Conservation (phyloP, 2,888 invertebrate species). For the Caenorhabditis sp. region DNA sequence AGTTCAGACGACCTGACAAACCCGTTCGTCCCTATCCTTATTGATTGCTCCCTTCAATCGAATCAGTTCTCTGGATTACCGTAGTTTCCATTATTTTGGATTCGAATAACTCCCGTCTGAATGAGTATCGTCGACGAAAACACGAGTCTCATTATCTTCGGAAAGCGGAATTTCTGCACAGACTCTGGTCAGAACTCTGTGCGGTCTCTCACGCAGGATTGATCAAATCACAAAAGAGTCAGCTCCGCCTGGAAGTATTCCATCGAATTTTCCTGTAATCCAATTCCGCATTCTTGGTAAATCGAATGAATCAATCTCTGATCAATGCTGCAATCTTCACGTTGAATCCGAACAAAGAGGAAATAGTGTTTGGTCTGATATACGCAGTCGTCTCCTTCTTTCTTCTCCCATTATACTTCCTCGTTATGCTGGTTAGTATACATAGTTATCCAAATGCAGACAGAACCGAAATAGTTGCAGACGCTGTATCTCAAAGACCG, state of each 20-base stretch:
- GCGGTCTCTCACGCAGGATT: background rate
- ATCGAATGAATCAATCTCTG: background rate
- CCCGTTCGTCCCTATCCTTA: too few species aligned
- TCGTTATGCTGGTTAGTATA: slow-evolving; percentile 30
- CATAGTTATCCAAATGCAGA: background rate
- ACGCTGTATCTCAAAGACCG: slow-evolving; percentile 26
- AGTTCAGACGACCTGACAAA: too few species aligned
- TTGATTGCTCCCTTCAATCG: too few species aligned
- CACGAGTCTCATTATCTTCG: background rate
- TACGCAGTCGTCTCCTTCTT: slow-evolving; percentile 5
- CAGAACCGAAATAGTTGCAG: background rate
- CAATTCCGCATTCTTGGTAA: background rate
- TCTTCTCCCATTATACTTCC: slow-evolving; percentile 9
- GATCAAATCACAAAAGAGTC: background rate
- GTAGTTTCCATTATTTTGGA: too few species aligned
- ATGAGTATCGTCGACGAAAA: background rate
- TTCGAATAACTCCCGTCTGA: background rate
- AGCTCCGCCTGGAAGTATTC: background rate
- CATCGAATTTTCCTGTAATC: background rate
- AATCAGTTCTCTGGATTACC: too few species aligned
- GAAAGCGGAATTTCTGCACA: background rate
- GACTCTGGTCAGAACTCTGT: background rate
- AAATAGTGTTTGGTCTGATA: background rate
- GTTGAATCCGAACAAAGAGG: background rate
- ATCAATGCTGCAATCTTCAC: background rate